Conservation (phyloP, 2,888 invertebrate species). For the Phengaris arion region DNA sequence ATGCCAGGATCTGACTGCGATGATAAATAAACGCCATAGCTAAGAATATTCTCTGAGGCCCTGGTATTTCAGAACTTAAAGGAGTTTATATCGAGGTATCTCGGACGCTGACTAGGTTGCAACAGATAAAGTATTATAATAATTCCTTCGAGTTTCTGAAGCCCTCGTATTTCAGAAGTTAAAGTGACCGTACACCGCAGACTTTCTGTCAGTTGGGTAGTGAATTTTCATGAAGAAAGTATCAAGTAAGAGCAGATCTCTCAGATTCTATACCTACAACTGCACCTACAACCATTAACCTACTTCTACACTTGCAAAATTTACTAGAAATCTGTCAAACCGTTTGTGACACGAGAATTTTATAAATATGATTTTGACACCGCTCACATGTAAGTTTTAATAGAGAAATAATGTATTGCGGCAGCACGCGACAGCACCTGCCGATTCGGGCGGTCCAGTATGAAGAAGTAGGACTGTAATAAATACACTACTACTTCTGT, state of each 20-base stretch:
- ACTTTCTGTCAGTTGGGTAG: background rate
- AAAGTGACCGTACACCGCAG: background rate
- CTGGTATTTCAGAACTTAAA: slow-evolving; percentile 33
- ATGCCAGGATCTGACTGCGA: slow-evolving; percentile 42
- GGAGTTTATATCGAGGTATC: slow-evolving; percentile 19
- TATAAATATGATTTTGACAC: too few species aligned
- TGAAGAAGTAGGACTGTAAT: too few species aligned
- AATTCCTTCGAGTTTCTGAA: background rate
- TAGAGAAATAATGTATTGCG: too few species aligned
- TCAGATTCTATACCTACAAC: too few species aligned
- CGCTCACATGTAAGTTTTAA: too few species aligned
- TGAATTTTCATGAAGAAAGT: background rate
- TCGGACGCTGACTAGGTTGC: background rate
- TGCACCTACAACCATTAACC: too few species aligned
- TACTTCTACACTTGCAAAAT: too few species aligned
- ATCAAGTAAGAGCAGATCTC: too few species aligned
- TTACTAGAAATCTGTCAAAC: too few species aligned
- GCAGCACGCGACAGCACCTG: background rate
- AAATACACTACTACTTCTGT: background rate
- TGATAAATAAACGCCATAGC: slow-evolving; percentile 47
- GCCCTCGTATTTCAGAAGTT: background rate
- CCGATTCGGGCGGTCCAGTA: too few species aligned
- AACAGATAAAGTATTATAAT: background rate
- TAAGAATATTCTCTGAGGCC: slow-evolving; percentile 38
- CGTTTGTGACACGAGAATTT: too few species aligned